phyloP scores from a whole-genome alignment of 30 jellyfish, hydroid and myxozoan genomes.

The Rhopilema esculentum region DNA sequence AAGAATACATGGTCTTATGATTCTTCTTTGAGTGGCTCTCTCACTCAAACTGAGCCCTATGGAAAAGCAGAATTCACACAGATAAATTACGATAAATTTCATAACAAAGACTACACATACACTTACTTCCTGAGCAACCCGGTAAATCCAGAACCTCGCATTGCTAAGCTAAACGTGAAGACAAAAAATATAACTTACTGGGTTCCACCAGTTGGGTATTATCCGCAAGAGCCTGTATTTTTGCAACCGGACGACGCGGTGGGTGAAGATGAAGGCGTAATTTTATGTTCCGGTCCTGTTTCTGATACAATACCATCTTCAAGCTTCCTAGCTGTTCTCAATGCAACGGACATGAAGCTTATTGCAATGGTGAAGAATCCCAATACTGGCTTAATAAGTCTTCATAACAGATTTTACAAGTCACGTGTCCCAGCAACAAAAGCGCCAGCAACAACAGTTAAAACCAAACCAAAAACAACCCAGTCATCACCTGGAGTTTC shows the following conservation, averaged over 20 bases:
- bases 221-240: slow-evolving; percentile 74
- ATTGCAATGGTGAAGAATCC: slow-evolving; percentile 65
- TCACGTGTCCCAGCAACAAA: background rate
- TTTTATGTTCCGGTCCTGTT: slow-evolving; percentile 65
- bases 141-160: slow-evolving; percentile 23
- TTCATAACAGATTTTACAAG: slow-evolving; percentile 59
- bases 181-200: slow-evolving; percentile 48
- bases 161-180: slow-evolving; percentile 55
- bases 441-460: background rate
- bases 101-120: slow-evolving; percentile 55
- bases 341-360: slow-evolving; percentile 56
- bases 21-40: slow-evolving; percentile 33
- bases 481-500: too few species aligned
- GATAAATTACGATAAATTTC: slow-evolving; percentile 50
- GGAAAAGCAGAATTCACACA: slow-evolving; percentile 61
- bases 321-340: slow-evolving; percentile 53
- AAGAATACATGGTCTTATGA: slow-evolving; percentile 55
- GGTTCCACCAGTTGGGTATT: slow-evolving; percentile 66
- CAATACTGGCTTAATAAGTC: slow-evolving; percentile 40
- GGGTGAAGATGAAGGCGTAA: slow-evolving; percentile 59
- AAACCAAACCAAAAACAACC: background rate
- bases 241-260: slow-evolving; percentile 38
- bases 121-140: slow-evolving; percentile 54
- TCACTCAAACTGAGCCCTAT: slow-evolving; percentile 46
- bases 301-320: slow-evolving; percentile 45